Base-by-base conservation (phyloP, 2,797 vertebrate genomes). In the Labroides dimidiatus region DNA sequence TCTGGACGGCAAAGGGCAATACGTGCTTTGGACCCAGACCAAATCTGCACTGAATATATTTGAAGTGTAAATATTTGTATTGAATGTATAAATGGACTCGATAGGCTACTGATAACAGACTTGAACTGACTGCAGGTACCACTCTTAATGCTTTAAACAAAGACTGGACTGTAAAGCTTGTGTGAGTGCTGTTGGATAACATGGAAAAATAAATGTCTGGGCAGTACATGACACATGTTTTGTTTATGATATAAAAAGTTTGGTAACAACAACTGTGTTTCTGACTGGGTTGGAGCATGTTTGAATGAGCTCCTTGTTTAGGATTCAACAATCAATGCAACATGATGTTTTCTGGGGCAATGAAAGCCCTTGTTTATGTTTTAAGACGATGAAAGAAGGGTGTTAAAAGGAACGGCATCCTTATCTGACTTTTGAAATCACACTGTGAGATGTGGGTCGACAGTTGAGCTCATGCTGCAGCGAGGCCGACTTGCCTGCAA, bases 11-110 rank as follows among this genome's bases (percentile, higher is more conserved):
- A 90, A 89, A 90, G 86, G 90, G 81, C 84, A 87, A 90, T 91
- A 90, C 88, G 89, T 93, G 91, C 90, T 88, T 80, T 91, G 91
- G 92, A 91, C 23, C 47, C 0, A 4, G 60, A 79, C 84, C 82
- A 89, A 82, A 81, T 77, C 85, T 78, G 75, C 82, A 42, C 85
- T 64, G 80, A 89, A 90, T 91, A 87, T 88, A 92, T 92, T 86
- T 90, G 87, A 87, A 89, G 89, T 80, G 88, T 91, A 92, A 94
- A 94, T 93, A 94, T 94, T 94, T 93, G 91, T 85, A 87, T 92
- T 91, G 50, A 55, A 88, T 78, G 44, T 92, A 92, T 92, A 93
- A 93, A 93, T 87, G 85, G 87, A 88, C 82, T 87, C 66, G 87
- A 90, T 91, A 91, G 87, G 84, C 75, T 70, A 48, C 80, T 82